phyloP scores from a whole-genome alignment of 2,113 vertebrate species.

The Coracopsis vasa region DNA sequence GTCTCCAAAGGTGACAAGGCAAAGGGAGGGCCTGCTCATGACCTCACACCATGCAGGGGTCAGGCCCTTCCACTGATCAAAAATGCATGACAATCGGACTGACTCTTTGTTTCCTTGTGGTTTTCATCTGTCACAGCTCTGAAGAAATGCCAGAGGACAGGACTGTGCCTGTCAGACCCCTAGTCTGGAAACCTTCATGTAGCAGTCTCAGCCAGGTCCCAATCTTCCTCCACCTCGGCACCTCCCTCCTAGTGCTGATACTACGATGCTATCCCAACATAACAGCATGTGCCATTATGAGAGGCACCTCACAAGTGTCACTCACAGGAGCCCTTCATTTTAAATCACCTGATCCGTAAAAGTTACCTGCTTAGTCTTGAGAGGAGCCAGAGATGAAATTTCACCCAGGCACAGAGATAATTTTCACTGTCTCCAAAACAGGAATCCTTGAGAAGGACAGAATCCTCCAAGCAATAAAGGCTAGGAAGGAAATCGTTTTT shows the following conservation, averaged over 20 bases:
- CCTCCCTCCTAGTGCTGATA: background rate
- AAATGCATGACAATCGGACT: background rate
- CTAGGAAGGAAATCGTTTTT: conserved; percentile 62
- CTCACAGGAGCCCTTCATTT: background rate
- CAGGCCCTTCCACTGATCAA: conserved; percentile 14
- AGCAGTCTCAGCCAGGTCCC: background rate
- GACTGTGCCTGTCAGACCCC: background rate
- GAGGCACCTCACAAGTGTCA: background rate
- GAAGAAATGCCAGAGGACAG: background rate
- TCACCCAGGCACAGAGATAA: conserved; percentile 21
- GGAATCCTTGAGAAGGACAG: conserved; percentile 44
- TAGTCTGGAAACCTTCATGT: background rate
- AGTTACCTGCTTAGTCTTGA: background rate
- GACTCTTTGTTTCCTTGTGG: background rate
- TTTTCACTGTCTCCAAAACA: conserved; percentile 38
- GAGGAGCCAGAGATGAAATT: background rate
- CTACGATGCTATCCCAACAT: accelerated
- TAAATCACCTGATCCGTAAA: background rate
- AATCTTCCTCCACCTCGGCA: background rate
- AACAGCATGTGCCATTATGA: background rate
- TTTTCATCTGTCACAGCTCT: background rate
- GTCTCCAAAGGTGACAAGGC: conserved; percentile 14
- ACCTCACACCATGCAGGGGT: background rate
- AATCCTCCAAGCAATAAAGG: conserved; percentile 52
- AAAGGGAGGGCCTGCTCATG: background rate